phyloP scores from a whole-genome alignment of 2,888 invertebrate species.

The Nomada flava region DNA sequence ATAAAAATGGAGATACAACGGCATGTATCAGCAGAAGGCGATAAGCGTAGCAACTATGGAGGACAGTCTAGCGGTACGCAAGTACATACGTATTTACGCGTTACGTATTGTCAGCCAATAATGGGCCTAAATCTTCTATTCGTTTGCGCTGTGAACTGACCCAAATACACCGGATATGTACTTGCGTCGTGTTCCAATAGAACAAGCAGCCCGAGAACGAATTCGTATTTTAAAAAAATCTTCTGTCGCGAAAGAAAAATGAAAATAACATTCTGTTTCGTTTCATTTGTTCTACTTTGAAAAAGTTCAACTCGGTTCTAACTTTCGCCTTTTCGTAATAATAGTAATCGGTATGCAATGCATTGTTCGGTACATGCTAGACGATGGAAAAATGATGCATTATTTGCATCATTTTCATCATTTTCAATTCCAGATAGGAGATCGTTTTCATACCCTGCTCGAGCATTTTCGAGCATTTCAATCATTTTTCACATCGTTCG shows the following conservation, averaged over 20 bases:
- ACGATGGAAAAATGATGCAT: neutral
- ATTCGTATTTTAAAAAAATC: neutral
- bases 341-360: neutral
- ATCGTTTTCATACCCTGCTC: too few relatives aligned
- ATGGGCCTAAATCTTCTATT: conserved; percentile 45
- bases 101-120: conserved; percentile 35
- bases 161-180: conserved; percentile 27
- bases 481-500: neutral
- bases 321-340: neutral
- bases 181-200: conserved; percentile 37
- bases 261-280: conserved; percentile 15
- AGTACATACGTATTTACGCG: conserved; percentile 41
- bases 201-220: conserved; percentile 17
- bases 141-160: conserved; percentile 49
- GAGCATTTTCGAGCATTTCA: too few relatives aligned
- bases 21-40: conserved; percentile 35
- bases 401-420: too few relatives aligned
- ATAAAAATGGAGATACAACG: conserved; percentile 30
- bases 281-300: conserved; percentile 7
- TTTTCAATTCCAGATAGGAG: too few relatives aligned
- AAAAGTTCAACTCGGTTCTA: neutral
- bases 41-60: conserved; percentile 26
- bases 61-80: conserved; percentile 45
- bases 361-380: neutral
- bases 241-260: neutral